Base-by-base conservation (phyloP, 1,140 invertebrate species). In the Drosophila jambulina region DNA sequence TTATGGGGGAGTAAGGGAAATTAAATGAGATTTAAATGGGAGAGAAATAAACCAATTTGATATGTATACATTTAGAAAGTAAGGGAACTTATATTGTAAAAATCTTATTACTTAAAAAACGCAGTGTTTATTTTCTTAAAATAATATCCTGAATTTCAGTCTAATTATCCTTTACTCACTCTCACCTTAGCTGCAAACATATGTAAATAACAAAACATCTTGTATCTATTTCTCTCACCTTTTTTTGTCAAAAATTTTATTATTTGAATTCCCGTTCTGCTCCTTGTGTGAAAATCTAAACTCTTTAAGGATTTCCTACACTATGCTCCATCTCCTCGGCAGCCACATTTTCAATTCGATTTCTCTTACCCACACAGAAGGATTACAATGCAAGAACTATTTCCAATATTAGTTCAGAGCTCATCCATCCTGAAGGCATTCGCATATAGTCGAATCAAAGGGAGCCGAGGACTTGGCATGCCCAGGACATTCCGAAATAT, bases 371-470 rank as follows among this genome's bases (percentile, higher is more conserved):
- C 27, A 48, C 15, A 54, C 32, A 23, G 19, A 59, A 51, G 67
- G 68, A 60, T 36, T 72, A 72, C 68, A 72, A 74, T 72, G 68
- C 70, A 32, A 51, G 29, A 75, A 75, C 69, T 75, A 75, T 75
- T 75, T 75, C 23, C 70, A 75, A 75, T 75, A 75, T 75, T 75
- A 75, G 70, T 75, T 75, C 34, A 56, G 40, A 42, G 57, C 69
- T 63, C 42, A 75, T 60, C 67, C 68, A 48, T 63, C 70, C 70
- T 42, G 34, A 38, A 75, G 70, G 71, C 69, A 75, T 75, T 75
- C 71, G 67, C 68, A 34, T 71, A 71, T 42, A 48, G 53, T 60
- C 70, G 51, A 53, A 68, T 68, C 54, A 72, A 71, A 71, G 65
- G 69, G 23, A 40, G 48, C 46, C 46, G 19, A 43, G 38, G 32